Conservation (phyloP, 2,888 invertebrate genomes). For the Dynastes tityus region DNA sequence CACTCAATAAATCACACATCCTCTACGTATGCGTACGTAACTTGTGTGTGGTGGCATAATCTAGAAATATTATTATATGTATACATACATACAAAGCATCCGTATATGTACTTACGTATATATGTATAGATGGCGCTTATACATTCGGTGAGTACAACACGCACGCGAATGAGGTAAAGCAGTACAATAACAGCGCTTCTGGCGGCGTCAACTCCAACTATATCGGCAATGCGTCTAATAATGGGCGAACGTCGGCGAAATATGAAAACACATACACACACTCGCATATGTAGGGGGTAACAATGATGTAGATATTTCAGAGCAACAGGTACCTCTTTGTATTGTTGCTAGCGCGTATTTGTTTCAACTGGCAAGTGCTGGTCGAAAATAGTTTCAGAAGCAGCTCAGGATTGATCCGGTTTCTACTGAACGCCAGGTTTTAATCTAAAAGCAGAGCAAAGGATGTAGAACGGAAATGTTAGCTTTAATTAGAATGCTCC, state of each 20-base stretch:
- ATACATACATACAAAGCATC: neutral
- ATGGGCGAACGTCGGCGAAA: slow-evolving; percentile 21
- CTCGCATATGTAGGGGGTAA: slow-evolving; percentile 6
- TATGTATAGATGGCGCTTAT: slow-evolving; percentile 26
- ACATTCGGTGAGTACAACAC: neutral
- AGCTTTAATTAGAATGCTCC: neutral
- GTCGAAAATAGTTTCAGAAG: neutral
- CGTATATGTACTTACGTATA: neutral
- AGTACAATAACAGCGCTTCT: slow-evolving; percentile 20
- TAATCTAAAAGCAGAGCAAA: neutral
- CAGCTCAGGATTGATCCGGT: slow-evolving; percentile 6
- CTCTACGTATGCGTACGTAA: neutral
- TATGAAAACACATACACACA: slow-evolving; percentile 25
- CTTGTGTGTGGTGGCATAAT: slow-evolving; percentile 8
- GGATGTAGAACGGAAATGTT: neutral
- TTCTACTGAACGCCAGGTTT: neutral
- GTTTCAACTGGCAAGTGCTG: neutral
- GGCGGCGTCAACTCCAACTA: slow-evolving; percentile 17
- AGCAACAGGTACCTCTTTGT: slow-evolving; percentile 30
- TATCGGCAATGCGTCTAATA: slow-evolving; percentile 20
- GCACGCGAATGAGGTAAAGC: slow-evolving; percentile 1
- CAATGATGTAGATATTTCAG: slow-evolving; percentile 13
- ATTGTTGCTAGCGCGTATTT: slow-evolving; percentile 20
- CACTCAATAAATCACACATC: slow-evolving; percentile 2
- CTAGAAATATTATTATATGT: slow-evolving; percentile 12